Evolutionary conservation across 2,113 vertebrate species (phyloP).

Genomic region (Apaloderma vittatum): DNA sequence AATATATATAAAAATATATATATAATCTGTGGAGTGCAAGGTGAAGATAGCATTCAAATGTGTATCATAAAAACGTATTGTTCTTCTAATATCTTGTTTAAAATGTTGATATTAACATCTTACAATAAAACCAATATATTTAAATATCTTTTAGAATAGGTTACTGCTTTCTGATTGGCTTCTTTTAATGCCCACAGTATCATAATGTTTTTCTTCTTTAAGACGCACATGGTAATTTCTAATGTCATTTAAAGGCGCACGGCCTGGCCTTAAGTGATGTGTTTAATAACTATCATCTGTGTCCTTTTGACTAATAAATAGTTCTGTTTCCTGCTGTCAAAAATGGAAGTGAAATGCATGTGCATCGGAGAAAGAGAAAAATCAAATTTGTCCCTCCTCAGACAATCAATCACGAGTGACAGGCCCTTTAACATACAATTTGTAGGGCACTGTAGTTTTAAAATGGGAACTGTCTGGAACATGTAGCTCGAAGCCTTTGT

Average conservation of each 20-base stretch:
- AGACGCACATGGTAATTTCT: slow-evolving; percentile 22
- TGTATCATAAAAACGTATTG: background rate
- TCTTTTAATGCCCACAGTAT: background rate
- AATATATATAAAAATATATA: too few species aligned
- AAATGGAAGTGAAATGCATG: slow-evolving; percentile 69
- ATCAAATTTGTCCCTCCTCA: slow-evolving; percentile 85
- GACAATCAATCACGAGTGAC: slow-evolving; percentile 93
- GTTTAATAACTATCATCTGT: slow-evolving; percentile 87
- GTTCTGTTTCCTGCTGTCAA: slow-evolving; percentile 85
- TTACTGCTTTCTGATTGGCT: background rate
- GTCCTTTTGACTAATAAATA: slow-evolving; percentile 77
- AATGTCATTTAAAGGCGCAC: slow-evolving; percentile 5
- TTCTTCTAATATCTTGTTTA: background rate
- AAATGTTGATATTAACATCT: slow-evolving; percentile 11
- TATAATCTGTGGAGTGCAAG: background rate
- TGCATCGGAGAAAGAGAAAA: slow-evolving; percentile 81
- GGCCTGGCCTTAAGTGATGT: slow-evolving; percentile 56
- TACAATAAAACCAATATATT: background rate
- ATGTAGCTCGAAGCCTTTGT: slow-evolving; percentile 80
- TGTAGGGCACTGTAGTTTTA: slow-evolving; percentile 82
- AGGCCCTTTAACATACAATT: slow-evolving; percentile 84
- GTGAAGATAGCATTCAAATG: background rate
- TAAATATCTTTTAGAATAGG: background rate
- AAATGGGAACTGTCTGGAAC: slow-evolving; percentile 83
- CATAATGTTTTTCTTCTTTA: slow-evolving; percentile 13